Evolutionary conservation across 2,797 vertebrate species (phyloP).

Genomic region (Chaetophractus vellerosus): DNA sequence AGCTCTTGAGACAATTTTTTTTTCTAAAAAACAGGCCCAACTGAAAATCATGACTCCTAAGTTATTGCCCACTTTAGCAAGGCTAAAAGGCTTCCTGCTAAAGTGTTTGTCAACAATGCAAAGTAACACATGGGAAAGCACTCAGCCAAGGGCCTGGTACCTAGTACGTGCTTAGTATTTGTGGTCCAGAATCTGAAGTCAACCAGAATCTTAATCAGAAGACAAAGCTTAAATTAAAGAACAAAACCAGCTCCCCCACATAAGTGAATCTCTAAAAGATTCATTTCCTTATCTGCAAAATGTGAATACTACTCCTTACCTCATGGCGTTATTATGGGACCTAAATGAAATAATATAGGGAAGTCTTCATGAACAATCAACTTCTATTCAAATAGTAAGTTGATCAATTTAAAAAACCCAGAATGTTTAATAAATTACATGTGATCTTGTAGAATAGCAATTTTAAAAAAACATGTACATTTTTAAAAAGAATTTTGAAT

Average conservation of each 20-base stretch:
- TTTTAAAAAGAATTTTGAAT: conserved; percentile 41
- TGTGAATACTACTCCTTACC: not conserved
- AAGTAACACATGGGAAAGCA: not conserved
- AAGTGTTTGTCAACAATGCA: conserved; percentile 13
- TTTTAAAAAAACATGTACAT: not conserved
- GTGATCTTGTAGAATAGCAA: not conserved
- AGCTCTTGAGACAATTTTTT: not conserved
- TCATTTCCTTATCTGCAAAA: conserved; percentile 64
- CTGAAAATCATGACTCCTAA: not conserved
- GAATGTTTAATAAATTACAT: not conserved
- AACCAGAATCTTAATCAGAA: conserved; percentile 20
- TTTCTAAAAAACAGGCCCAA: not conserved
- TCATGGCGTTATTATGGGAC: not conserved
- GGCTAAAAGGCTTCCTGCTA: conserved; percentile 15
- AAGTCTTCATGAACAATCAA: conserved; percentile 47
- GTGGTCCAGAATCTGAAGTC: not conserved
- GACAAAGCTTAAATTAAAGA: conserved; percentile 34
- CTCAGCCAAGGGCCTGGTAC: not conserved
- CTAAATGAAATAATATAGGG: not conserved
- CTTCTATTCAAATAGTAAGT: conserved; percentile 52
- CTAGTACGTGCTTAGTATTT: not conserved
- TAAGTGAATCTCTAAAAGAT: conserved; percentile 26
- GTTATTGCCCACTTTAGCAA: not conserved
- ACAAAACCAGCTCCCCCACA: not conserved
- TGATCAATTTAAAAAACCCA: not conserved